Evolutionary conservation across 2,113 vertebrate genomes (phyloP).

Genomic region (Probosciger aterrimus): DNA sequence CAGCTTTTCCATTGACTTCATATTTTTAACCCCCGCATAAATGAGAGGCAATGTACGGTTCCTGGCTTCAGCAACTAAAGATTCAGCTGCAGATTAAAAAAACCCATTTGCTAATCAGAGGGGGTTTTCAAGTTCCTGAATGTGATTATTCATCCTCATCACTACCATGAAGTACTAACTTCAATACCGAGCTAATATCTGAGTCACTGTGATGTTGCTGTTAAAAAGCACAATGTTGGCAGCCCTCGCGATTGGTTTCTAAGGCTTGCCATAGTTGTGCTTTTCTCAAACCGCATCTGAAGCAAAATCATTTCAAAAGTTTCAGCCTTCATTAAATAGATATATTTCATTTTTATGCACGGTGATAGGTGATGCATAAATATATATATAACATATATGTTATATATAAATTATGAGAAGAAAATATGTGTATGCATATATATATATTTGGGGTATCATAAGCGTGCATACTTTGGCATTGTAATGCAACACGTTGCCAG

Average conservation of each 20-base stretch:
- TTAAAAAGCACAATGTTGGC: neutral
- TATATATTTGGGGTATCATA: neutral
- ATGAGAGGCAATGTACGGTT: neutral
- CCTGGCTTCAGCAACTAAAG: neutral
- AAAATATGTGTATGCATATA: neutral
- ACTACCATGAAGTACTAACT: neutral
- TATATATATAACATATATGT: rapidly evolving
- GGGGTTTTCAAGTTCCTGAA: neutral
- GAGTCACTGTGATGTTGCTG: neutral
- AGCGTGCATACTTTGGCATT: neutral
- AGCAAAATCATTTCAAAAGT: rapidly evolving
- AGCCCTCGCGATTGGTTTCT: neutral
- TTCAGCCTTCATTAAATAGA: neutral
- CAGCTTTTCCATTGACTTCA: neutral
- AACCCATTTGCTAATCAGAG: neutral
- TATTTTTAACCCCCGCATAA: neutral
- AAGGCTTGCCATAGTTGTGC: neutral
- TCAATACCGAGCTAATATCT: neutral
- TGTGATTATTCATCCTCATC: neutral
- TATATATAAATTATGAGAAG: neutral
- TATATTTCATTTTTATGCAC: neutral
- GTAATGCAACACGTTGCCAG: neutral
- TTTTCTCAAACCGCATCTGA: neutral
- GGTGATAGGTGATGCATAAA: neutral
- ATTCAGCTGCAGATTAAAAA: neutral